These are phyloP conservation scores for Aphodius sticticus DNA, from an alignment of 2,888 invertebrate species.

Conservation along the genomic window DNA sequence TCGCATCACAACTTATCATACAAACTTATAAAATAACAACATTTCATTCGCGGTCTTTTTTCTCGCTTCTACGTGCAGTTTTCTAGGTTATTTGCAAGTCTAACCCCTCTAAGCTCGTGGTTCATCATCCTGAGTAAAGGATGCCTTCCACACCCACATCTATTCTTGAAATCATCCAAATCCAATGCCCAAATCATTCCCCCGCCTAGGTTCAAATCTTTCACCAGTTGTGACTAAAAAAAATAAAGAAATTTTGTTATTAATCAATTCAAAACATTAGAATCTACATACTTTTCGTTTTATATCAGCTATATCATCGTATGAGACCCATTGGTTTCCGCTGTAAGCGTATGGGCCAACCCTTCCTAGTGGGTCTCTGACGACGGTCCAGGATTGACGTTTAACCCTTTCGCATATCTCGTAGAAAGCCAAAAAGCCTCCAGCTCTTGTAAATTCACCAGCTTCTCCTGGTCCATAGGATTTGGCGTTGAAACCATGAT, in stretches of 20 bases:
- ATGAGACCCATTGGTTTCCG: constrained; percentile 82
- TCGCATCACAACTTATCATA: constrained; percentile 8
- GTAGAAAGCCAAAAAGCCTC: constrained; percentile 80
- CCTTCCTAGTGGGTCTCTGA: constrained; percentile 67
- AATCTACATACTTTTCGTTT: constrained; percentile 62
- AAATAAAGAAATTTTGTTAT: constrained; percentile 13
- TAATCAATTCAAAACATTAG: neutral
- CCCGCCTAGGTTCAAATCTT: constrained; percentile 70
- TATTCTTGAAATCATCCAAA: constrained; percentile 76
- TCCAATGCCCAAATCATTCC: constrained; percentile 83
- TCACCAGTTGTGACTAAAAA: constrained; percentile 65
- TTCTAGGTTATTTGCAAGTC: constrained; percentile 45
- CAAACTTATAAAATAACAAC: constrained; percentile 11
- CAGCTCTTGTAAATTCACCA: constrained; percentile 73
- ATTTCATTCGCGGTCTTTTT: neutral
- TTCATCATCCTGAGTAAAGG: constrained; percentile 74
- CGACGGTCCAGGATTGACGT: constrained; percentile 67
- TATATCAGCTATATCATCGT: constrained; percentile 74
- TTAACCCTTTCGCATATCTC: constrained; percentile 74
- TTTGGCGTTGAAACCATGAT: constrained; percentile 66
- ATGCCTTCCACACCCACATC: constrained; percentile 73
- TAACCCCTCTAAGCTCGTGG: constrained; percentile 62
- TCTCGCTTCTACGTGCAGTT: constrained; percentile 48
- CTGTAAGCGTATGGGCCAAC: constrained; percentile 78
- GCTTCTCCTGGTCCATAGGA: constrained; percentile 73